Percentiles rank a stretch among this genome's conserved stretches.
These are phyloP conservation scores for Drosophila chauvacae DNA, from an alignment of 1,140 invertebrate species.

Conservation along the genomic window DNA sequence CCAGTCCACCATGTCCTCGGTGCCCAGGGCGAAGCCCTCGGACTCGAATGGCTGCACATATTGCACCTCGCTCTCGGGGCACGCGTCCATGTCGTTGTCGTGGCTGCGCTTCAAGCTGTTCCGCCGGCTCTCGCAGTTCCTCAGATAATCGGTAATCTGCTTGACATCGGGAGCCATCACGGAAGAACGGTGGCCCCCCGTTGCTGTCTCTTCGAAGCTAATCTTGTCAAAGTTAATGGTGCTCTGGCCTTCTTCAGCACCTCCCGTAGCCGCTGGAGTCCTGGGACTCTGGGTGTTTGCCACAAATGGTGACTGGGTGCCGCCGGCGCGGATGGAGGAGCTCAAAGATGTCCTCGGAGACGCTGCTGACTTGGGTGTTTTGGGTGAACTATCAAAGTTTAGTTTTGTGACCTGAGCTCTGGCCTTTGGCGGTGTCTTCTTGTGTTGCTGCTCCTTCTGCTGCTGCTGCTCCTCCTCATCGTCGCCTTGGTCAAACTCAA, in stretches of 20 bases:
- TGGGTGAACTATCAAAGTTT: conserved; percentile 33
- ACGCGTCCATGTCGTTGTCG: conserved; percentile 36
- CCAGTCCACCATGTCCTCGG: conserved; percentile 78
- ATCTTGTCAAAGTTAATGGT: conserved; percentile 82
- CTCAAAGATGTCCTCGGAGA: conserved; percentile 3
- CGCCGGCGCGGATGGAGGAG: neutral
- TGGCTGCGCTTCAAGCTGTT: conserved; percentile 71
- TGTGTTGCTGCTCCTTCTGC: neutral
- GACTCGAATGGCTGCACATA: conserved; percentile 79
- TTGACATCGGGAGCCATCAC: conserved; percentile 57
- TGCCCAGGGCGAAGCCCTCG: conserved; percentile 62
- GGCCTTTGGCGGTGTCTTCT: neutral
- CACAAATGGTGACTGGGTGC: conserved; percentile 36
- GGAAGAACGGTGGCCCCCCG: neutral
- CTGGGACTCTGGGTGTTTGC: conserved; percentile 46
- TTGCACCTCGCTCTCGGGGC: conserved; percentile 55
- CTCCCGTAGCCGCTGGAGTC: neutral
- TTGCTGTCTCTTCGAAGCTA: conserved; percentile 72
- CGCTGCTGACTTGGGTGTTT: conserved; percentile 6
- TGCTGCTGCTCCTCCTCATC: conserved; percentile 2
- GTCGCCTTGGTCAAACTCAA: conserved; percentile 51
- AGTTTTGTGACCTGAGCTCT: conserved; percentile 15
- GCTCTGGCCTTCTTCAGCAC: conserved; percentile 27
- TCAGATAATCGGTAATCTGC: conserved; percentile 76
- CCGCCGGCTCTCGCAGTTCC: conserved; percentile 65